Evolutionary conservation across 2,113 vertebrate species (phyloP).

Genomic region (Todiramphus saurophagus): DNA sequence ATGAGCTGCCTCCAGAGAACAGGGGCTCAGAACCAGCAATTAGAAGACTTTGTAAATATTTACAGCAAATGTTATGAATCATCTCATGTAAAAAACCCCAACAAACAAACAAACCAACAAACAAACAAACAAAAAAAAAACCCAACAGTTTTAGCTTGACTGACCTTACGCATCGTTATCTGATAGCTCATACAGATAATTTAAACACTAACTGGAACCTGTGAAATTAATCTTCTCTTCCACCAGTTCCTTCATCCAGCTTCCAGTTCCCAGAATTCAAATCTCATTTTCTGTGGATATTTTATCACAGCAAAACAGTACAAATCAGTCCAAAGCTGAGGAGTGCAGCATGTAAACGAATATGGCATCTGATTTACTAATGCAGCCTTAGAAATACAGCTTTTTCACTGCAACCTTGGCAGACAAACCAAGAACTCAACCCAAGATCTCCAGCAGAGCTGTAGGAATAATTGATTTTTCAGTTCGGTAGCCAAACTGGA

Average conservation of each 20-base stretch:
- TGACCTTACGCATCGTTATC: neutral
- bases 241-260: neutral
- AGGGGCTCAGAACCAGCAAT: neutral
- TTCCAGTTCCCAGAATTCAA: neutral
- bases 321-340: neutral
- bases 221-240: neutral
- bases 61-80: neutral
- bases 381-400: neutral
- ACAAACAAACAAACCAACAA: too few relatives aligned
- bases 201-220: neutral
- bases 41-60: neutral
- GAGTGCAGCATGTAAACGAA: neutral
- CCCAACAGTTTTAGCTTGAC: neutral
- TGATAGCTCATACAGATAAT: neutral
- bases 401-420: neutral
- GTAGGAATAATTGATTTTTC: conserved; percentile 53
- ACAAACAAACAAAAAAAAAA: too few relatives aligned
- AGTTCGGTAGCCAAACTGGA: conserved; percentile 29
- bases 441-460: conserved; percentile 22
- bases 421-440: neutral
- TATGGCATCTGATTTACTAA: neutral
- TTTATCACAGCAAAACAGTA: neutral
- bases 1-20: neutral
- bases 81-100: accelerated
- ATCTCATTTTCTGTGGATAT: neutral